Evolutionary conservation across 2,888 invertebrate genomes (phyloP), one percentile per base, ranked within the genome.

Genomic region (Venustoraphidia nigricollis): DNA sequence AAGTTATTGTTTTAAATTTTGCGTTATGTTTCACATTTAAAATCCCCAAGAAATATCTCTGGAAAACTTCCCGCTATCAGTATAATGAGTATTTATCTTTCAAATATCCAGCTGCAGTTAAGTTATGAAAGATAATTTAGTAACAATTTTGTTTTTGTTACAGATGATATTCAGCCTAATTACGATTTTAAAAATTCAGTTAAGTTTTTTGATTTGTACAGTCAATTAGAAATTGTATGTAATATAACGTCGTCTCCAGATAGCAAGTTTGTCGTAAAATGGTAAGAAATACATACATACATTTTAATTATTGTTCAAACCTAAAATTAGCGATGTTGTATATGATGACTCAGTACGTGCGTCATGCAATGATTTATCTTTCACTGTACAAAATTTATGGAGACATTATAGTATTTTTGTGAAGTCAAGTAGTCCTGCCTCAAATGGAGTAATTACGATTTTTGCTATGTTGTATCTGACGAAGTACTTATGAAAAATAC

Each of bases 251-350:
- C 42, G 17, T 14, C 46, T 10, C 40, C 57, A 42, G 57, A 53
- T 43, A 57, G 56, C 49, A 56, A 58, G 50, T 57, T 56, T 54
- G 56, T 54, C 41, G 54, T 64, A 39, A 61, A 60, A 55, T 66
- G 66, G 66, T 66, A 55, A 61, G 60, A 57, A 35, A 34, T n/a
- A n/a, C n/a, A n/a, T 27, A 38, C 27, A 17, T 10, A 38, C 34
- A 9, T 37, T 14, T 17, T 14, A 13, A 36, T 35, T 17, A 14
- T 37, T 37, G 36, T 39, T 14, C 11, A n/a, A 14, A 39, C 17
- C 17, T 39, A 39, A 11, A 39, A 39, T 39, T 39, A 11, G 40
- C 40, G 17, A 38, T 35, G 36, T 45, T 34, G 36, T 37, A 14
- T 35, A 50, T 45, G 10, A 14, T 13, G 14, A 43, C 17, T 49